Evolutionary conservation across 1,140 invertebrate genomes (phyloP), one percentile per base, ranked within the genome.

Genomic region (Macrosteles quadrilineatus): DNA sequence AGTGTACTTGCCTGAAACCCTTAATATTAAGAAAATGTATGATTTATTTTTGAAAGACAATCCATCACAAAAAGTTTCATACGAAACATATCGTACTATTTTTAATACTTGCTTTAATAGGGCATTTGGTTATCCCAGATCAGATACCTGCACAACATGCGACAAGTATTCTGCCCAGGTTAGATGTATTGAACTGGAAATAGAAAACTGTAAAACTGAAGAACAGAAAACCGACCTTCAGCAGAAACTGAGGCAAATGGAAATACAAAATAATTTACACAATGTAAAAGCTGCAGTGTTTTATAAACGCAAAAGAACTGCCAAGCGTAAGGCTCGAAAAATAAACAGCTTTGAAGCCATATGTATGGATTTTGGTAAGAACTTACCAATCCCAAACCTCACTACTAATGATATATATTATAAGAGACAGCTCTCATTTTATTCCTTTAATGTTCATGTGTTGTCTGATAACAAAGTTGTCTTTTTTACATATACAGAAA

Each of bases 21-120:
- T 68, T 19, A 68, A 59, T 68, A 30, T 62, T 62, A 27, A 57
- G 30, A 45, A 67, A 47, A 67, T 67, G 12, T 50, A 53, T 40
- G n/a, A 45, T n/a, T 63, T 65, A 21, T 82, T 55, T 80, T 78
- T 6, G 75, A 36, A 62, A 19, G 30, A 50, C 21, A 11, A 72
- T 50, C 71, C 59, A 40, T 17, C 30, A 36, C 19, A 21, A 31
- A 14, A 47, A 68, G 68, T 70, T 19, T 25, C 31, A 29, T 72
- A 70, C 62, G 45, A 63, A 50, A 45, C 29, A 21, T 72, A 64
- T 59, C 29, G 55, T 64, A 47, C 3, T 12, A 71, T 72, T 30
- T 72, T 72, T 55, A 64, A 70, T 36, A 29, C 47, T 31, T 45
- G 64, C 27, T 72, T 72, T 30, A 72, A 72, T 36, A 31, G 70